Base-by-base conservation (phyloP, 2,888 invertebrate species). In the Empis livida region DNA sequence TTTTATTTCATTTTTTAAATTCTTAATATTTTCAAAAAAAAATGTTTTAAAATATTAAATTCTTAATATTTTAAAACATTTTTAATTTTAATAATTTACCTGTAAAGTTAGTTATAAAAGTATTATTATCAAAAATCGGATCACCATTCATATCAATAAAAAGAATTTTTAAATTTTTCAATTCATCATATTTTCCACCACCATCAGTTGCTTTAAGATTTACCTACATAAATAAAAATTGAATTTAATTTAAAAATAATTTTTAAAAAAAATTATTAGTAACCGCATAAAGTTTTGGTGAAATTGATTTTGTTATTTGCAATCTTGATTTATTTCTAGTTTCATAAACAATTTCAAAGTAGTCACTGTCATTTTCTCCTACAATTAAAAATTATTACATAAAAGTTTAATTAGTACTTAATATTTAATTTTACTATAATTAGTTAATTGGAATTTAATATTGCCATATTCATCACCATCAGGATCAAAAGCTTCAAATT, bases 381-480 rank as follows among this genome's bases (percentile, higher is more conserved):
- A 11, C 31, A 50, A 49, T 20, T 20, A 20, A 20, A 20, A 20
- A 20, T 20, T 5, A 5, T 20, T 20, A 20, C n/a, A 20, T 20
- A 20, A 20, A 20, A 5, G 3, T 5, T 20, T 20, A 20, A 20
- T 20, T 5, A 20, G 3, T 20, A 20, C 5, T 5, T 20, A 5
- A 5, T 20, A 20, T 5, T n/a, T 31, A 13, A 23, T 32, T 44
- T 44, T 10, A 44, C 16, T 14, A 23, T 15, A 20, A 44, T 20
- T 37, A n/a, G 32, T 10, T 35, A 31, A 15, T 32, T 62, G 57
- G 56, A 78, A 78, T 10, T 64, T 67, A 14, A 78, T 73, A 6
- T 60, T 55, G 41, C 77, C 80, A 39, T 77, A 79, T 16, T 71
- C 61, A 0, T 75, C 71, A 1, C 73, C 73, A 55, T 79, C 78